Evolutionary conservation across 2,888 invertebrate genomes (phyloP).

Genomic region (Ormyrus nitidulus): DNA sequence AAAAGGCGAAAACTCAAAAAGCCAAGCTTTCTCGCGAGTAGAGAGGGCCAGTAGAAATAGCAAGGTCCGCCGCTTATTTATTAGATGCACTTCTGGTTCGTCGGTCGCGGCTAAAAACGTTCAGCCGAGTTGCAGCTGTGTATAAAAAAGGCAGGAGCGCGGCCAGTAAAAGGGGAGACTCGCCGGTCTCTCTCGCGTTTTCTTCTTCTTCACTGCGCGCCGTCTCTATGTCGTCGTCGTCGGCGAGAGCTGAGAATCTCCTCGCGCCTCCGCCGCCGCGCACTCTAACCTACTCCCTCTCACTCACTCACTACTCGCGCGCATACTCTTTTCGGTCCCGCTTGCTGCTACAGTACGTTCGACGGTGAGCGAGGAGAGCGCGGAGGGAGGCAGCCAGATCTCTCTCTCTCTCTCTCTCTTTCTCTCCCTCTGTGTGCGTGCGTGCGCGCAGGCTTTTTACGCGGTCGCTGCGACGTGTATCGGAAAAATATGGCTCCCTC

Average conservation of each 20-base stretch:
- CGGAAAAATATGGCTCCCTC: constrained; percentile 79
- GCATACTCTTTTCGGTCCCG: too few relatives aligned
- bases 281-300: not conserved
- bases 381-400: too few relatives aligned
- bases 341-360: too few relatives aligned
- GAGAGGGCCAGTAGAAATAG: not conserved
- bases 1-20: not conserved
- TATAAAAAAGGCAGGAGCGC: too few relatives aligned
- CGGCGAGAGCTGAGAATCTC: too few relatives aligned
- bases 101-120: too few relatives aligned
- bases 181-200: constrained; percentile 9
- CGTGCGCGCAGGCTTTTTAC: constrained; percentile 60
- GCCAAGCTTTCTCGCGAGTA: too few relatives aligned
- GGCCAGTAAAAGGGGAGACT: not conserved
- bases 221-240: too few relatives aligned
- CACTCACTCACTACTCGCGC: constrained; percentile 29
- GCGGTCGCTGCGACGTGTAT: constrained; percentile 68
- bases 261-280: constrained; percentile 32
- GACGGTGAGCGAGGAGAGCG: too few relatives aligned
- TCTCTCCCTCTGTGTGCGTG: constrained; percentile 17
- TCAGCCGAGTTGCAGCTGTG: too few relatives aligned
- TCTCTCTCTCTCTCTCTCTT: not conserved
- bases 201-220: too few relatives aligned
- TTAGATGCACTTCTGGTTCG: constrained; percentile 37
- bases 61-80: constrained; percentile 32